phyloP scores from a whole-genome alignment of 2,797 vertebrate genomes.

The Agapornis canus region DNA sequence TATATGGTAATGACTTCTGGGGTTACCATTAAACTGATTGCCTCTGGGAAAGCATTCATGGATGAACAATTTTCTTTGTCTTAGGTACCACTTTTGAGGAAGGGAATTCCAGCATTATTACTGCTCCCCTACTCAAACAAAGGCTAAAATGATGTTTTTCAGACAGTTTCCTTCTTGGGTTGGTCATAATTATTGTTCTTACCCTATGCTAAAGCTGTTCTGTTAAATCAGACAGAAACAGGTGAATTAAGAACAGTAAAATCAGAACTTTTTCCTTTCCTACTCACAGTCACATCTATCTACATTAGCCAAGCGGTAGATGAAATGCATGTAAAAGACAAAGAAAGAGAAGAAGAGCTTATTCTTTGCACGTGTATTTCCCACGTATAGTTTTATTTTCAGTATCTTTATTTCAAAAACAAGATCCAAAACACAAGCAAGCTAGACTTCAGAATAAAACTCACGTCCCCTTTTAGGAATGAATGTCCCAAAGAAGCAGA shows the following conservation, averaged over 20 bases:
- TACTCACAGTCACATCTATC: neutral
- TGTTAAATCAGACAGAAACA: constrained; percentile 45
- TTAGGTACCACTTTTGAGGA: neutral
- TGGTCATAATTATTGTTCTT: constrained; percentile 49
- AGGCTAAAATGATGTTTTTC: constrained; percentile 5
- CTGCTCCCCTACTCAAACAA: neutral
- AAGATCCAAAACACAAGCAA: neutral
- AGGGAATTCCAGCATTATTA: neutral
- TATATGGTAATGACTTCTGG: neutral
- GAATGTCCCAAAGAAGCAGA: neutral
- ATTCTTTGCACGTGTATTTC: neutral
- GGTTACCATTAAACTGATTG: neutral
- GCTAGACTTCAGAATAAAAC: neutral
- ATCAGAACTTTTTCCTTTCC: neutral
- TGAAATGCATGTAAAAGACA: neutral
- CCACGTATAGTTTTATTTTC: neutral
- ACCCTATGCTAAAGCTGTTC: constrained; percentile 14
- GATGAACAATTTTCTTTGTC: neutral
- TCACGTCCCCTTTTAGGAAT: neutral
- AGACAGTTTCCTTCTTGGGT: neutral
- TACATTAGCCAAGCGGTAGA: neutral
- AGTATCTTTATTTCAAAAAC: neutral
- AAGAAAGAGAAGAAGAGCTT: neutral
- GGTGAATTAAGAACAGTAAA: constrained; percentile 28
- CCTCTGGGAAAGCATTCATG: neutral